Conservation (phyloP, 2,113 vertebrate species). For the Heterochromis multidens region DNA sequence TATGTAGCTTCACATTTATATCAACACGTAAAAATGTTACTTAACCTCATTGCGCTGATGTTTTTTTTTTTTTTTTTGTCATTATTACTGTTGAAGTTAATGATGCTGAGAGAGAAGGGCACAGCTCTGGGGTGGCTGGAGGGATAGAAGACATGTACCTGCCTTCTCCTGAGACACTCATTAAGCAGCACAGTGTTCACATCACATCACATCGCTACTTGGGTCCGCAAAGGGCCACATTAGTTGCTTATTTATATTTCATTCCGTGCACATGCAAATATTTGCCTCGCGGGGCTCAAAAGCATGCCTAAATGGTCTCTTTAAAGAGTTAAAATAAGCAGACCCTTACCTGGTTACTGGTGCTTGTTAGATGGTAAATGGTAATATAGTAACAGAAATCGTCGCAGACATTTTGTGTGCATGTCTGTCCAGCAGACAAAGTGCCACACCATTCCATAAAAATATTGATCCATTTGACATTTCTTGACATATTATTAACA, state of each 20-base stretch:
- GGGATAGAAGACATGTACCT: constrained; percentile 59
- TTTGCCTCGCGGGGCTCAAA: neutral
- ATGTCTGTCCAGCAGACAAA: neutral
- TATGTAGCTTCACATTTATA: constrained; percentile 35
- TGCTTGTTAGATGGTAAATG: neutral
- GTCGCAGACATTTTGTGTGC: neutral
- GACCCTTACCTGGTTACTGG: neutral
- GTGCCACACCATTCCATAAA: neutral
- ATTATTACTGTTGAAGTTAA: constrained; percentile 65
- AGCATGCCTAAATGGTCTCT: constrained; percentile 4
- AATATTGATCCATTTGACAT: neutral
- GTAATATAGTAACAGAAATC: neutral
- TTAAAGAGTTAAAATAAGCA: neutral
- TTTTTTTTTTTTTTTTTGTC: constrained; percentile 13
- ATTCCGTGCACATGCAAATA: neutral
- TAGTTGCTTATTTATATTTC: constrained; percentile 35
- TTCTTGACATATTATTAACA: neutral
- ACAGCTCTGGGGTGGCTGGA: constrained; percentile 44
- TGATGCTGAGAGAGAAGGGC: constrained; percentile 61
- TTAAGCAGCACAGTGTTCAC: constrained; percentile 53
- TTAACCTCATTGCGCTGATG: constrained; percentile 40
- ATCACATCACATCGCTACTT: constrained; percentile 14
- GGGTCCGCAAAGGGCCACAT: constrained; percentile 1
- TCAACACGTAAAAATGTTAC: neutral
- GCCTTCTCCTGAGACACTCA: constrained; percentile 62